phyloP scores from a whole-genome alignment of 2,113 vertebrate genomes.

The Lasiurus cinereus region DNA sequence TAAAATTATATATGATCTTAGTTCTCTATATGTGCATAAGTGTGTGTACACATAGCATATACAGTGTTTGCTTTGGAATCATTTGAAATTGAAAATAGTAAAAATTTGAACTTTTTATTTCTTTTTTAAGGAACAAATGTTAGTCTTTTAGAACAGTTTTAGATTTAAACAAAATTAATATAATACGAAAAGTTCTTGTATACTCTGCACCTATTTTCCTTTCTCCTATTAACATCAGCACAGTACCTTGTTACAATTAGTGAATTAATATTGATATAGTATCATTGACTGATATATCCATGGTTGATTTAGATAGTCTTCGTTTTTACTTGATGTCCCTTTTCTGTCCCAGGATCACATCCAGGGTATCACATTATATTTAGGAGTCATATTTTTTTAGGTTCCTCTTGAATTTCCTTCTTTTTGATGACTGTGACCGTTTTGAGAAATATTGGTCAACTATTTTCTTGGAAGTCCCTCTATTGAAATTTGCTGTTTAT shows the following conservation, averaged over 20 bases:
- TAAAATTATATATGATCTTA: conserved; percentile 25
- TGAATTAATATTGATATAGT: neutral
- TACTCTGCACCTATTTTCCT: neutral
- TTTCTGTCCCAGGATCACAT: neutral
- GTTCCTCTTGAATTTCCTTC: neutral
- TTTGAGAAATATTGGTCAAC: neutral
- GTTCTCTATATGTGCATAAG: neutral
- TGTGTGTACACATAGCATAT: neutral
- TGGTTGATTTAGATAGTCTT: neutral
- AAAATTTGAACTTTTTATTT: conserved; percentile 48
- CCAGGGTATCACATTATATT: neutral
- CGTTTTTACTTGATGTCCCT: neutral
- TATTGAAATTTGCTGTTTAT: conserved; percentile 14
- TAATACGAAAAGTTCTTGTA: neutral
- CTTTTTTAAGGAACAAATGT: neutral
- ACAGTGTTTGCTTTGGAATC: conserved; percentile 41
- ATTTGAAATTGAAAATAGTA: conserved; percentile 43
- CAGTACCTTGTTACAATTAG: neutral
- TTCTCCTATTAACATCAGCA: neutral
- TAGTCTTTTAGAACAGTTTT: conserved; percentile 42
- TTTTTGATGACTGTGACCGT: neutral
- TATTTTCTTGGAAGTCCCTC: neutral
- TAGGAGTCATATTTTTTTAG: neutral
- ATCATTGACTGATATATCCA: neutral
- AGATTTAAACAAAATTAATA: conserved; percentile 26